Conservation (phyloP, 1,140 invertebrate species). For the Gonatopus flavifemur region DNA sequence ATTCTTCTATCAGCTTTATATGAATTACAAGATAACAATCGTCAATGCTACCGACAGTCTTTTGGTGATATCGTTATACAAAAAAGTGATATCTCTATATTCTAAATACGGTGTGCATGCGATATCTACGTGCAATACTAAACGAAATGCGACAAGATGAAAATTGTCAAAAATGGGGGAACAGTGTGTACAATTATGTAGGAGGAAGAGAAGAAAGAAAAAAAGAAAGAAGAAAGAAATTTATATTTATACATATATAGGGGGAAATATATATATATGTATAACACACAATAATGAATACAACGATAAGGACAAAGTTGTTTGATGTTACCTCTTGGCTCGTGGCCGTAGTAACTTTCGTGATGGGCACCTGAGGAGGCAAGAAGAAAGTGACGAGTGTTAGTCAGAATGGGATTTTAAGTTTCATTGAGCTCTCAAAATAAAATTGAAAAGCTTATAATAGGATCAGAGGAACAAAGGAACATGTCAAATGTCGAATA, state of each 20-base stretch:
- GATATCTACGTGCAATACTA: constrained; percentile 30
- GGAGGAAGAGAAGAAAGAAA: background rate
- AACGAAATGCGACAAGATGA: constrained; percentile 12
- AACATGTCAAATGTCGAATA: too few relatives aligned
- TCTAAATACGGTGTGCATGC: constrained; percentile 25
- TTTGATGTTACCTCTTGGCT: constrained; percentile 49
- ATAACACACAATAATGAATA: too few relatives aligned
- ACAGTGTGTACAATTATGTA: too few relatives aligned
- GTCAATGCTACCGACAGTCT: constrained; percentile 10
- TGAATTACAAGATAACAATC: too few relatives aligned
- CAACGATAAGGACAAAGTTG: constrained; percentile 26
- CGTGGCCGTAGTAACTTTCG: constrained; percentile 45
- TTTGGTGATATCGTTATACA: too few relatives aligned
- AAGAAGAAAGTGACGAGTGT: constrained; percentile 29
- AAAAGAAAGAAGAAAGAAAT: background rate
- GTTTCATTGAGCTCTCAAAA: background rate
- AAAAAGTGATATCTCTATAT: constrained; percentile 3
- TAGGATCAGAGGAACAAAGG: background rate
- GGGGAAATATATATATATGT: background rate
- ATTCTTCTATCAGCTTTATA: too few relatives aligned
- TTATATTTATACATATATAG: background rate
- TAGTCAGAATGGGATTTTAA: constrained; percentile 21
- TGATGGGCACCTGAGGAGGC: constrained; percentile 37
- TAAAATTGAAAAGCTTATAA: background rate
- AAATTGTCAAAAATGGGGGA: too few relatives aligned